A percentile compares a stretch with the other conserved stretches of the same genome.
phyloP scores from a whole-genome alignment of 2,797 vertebrate genomes.

The Rachycentron canadum region DNA sequence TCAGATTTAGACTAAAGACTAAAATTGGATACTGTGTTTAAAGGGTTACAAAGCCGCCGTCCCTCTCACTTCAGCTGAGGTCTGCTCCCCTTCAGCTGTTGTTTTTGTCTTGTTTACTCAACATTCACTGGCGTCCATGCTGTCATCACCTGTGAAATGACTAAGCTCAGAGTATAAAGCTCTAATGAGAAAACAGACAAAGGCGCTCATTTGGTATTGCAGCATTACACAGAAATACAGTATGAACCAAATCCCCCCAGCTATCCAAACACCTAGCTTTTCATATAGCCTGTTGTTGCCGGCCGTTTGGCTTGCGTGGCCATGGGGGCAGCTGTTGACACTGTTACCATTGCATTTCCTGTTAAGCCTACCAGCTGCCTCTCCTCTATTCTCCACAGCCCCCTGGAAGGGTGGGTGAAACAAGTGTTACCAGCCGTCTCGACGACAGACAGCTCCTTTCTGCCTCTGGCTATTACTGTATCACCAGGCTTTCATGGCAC shows the following conservation, averaged over 20 bases:
- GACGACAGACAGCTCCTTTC: constrained; percentile 92
- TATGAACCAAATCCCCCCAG: constrained; percentile 78
- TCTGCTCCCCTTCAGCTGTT: constrained; percentile 70
- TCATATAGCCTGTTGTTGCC: constrained; percentile 84
- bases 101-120: constrained; percentile 84
- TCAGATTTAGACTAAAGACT: neutral
- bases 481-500: constrained; percentile 80
- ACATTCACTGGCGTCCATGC: constrained; percentile 76
- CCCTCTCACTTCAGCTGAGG: constrained; percentile 33
- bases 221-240: constrained; percentile 71
- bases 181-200: constrained; percentile 84
- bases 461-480: constrained; percentile 86
- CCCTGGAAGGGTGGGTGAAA: constrained; percentile 83
- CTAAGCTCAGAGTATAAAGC: constrained; percentile 80
- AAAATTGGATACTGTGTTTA: neutral
- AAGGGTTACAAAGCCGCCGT: constrained; percentile 48
- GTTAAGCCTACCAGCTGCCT: constrained; percentile 91
- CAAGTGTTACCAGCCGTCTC: constrained; percentile 84
- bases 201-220: constrained; percentile 64
- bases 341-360: constrained; percentile 87
- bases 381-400: constrained; percentile 82
- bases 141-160: constrained; percentile 91
- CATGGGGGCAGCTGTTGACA: constrained; percentile 90
- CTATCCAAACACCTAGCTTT: constrained; percentile 86
- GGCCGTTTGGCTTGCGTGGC: constrained; percentile 83